Evolutionary conservation across 2,888 invertebrate genomes (phyloP).

Genomic region (Sminthurides aquaticus): DNA sequence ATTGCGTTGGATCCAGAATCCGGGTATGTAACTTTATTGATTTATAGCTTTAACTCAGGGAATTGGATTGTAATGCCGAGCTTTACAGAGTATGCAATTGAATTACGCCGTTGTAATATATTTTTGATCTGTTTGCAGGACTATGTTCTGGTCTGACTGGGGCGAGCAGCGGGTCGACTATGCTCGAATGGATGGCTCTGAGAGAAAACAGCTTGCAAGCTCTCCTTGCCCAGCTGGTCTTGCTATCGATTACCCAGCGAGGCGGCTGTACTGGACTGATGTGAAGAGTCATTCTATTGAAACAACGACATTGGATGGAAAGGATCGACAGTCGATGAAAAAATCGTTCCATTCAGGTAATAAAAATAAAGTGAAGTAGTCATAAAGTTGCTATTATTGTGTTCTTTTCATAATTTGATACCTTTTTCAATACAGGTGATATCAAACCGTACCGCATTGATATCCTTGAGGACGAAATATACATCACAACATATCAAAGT

Average conservation of each 20-base stretch:
- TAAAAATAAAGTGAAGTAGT: background rate
- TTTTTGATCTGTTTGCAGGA: constrained; percentile 46
- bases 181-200: constrained; percentile 60
- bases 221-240: constrained; percentile 68
- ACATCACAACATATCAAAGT: constrained; percentile 58
- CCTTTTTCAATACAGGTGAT: constrained; percentile 49
- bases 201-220: constrained; percentile 54
- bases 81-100: background rate
- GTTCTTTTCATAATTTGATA: too few species aligned
- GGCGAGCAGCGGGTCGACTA: constrained; percentile 57
- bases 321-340: constrained; percentile 52
- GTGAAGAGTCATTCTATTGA: constrained; percentile 67
- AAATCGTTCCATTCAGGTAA: constrained; percentile 53
- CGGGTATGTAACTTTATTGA: constrained; percentile 47
- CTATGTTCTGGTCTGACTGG: constrained; percentile 69
- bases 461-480: constrained; percentile 64
- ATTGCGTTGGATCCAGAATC: constrained; percentile 61
- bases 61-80: background rate
- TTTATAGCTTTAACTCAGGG: background rate
- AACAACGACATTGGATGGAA: constrained; percentile 61
- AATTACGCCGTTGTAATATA: background rate
- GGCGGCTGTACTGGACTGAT: constrained; percentile 77
- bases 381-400: too few species aligned
- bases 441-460: constrained; percentile 64
- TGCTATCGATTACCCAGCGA: constrained; percentile 64